A percentile compares a stretch with the other conserved stretches of the same genome.
These are phyloP conservation scores for Cervus canadensis DNA, from an alignment of 2,113 vertebrate genomes.

Conservation along the genomic window DNA sequence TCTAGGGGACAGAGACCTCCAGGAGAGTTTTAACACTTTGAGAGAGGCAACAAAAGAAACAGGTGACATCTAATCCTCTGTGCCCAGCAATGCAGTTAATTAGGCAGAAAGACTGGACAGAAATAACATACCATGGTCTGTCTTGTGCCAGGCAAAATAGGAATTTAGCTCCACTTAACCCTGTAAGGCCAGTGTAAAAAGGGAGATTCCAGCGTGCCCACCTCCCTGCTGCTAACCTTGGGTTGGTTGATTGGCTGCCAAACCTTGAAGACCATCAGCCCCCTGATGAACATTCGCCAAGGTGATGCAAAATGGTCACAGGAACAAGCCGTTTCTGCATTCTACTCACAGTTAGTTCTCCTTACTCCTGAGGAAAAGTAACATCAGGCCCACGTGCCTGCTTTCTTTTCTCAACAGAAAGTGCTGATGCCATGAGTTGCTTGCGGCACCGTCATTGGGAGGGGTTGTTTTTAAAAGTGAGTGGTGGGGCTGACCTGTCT, in stretches of 20 bases:
- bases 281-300: neutral
- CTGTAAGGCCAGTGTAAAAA: neutral
- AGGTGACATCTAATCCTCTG: neutral
- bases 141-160: neutral
- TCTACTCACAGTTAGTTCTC: neutral
- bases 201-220: fast-evolving
- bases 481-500: neutral
- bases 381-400: neutral
- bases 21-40: neutral
- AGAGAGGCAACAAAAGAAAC: neutral
- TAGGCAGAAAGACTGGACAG: neutral
- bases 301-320: neutral
- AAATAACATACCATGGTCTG: neutral
- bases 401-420: neutral
- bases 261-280: neutral
- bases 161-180: neutral
- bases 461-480: too few relatives aligned
- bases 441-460: fast-evolving
- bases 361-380: neutral
- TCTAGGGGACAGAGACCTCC: neutral
- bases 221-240: too few relatives aligned
- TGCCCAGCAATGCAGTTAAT: neutral
- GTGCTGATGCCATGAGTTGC: neutral
- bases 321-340: neutral
- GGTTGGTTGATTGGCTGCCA: neutral